Percentiles rank a stretch among this genome's conserved stretches.
Conservation (phyloP, 2,113 vertebrate species). For the Myotis davidii region DNA sequence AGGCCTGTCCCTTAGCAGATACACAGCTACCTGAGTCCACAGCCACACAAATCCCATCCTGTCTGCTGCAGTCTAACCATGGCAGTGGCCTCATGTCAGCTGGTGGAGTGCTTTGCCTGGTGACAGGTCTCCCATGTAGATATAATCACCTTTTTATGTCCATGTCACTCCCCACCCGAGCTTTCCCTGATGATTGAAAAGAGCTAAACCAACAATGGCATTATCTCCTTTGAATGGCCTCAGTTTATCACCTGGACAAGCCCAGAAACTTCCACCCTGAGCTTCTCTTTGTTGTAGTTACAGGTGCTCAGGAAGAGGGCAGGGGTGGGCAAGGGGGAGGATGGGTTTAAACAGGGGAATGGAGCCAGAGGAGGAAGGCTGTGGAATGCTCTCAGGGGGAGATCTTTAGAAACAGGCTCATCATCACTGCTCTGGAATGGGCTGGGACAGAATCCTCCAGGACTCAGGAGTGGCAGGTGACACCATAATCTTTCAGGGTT, state of each 20-base stretch:
- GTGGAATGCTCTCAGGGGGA: constrained; percentile 51
- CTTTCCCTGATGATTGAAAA: constrained; percentile 69
- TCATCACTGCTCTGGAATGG: background rate
- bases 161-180: background rate
- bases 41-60: constrained; percentile 40
- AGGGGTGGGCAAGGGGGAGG: background rate
- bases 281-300: constrained; percentile 73
- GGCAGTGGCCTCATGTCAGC: constrained; percentile 52
- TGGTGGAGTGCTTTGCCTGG: constrained; percentile 12
- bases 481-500: background rate
- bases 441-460: background rate
- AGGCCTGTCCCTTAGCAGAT: background rate
- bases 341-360: constrained; percentile 39
- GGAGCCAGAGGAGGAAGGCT: background rate
- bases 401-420: constrained; percentile 37
- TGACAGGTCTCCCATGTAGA: constrained; percentile 71
- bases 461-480: background rate
- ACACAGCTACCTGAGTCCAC: constrained; percentile 2
- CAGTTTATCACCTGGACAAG: constrained; percentile 71
- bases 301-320: constrained; percentile 74
- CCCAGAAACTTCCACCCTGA: constrained; percentile 53
- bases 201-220: constrained; percentile 66
- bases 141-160: constrained; percentile 75
- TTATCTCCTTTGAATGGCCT: constrained; percentile 71
- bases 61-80: background rate